Evolutionary conservation across 2,113 vertebrate genomes (phyloP).

Genomic region (Porphyrio hochstetteri): DNA sequence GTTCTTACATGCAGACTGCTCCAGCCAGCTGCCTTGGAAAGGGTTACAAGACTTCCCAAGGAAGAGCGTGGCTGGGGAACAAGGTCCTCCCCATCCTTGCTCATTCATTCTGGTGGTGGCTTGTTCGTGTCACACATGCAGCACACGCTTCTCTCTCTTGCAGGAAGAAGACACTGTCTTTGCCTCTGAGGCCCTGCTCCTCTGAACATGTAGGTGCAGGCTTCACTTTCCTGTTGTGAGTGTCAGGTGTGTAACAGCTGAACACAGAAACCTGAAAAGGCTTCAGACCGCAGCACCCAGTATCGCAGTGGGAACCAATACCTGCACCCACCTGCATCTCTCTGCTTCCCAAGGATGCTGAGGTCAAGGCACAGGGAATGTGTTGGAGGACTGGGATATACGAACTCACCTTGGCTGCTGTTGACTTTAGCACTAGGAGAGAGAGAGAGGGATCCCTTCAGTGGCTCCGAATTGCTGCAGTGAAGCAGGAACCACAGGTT

Average conservation of each 20-base stretch:
- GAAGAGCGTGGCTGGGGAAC: neutral
- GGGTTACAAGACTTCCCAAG: neutral
- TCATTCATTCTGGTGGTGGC: neutral
- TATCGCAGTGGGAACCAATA: neutral
- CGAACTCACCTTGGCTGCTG: neutral
- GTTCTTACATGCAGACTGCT: neutral
- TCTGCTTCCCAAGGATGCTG: neutral
- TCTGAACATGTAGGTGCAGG: constrained; percentile 36
- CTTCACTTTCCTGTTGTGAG: neutral
- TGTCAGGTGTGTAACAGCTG: neutral
- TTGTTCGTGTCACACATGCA: accelerated
- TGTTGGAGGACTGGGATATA: neutral
- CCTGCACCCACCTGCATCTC: neutral
- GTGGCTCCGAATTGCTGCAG: neutral
- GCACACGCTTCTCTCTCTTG: neutral
- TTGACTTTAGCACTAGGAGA: neutral
- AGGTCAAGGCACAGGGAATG: neutral
- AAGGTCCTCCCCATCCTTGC: neutral
- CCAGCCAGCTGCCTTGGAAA: neutral
- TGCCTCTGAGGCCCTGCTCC: constrained; percentile 1
- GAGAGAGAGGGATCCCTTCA: neutral
- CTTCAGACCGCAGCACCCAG: neutral
- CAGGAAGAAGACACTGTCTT: neutral
- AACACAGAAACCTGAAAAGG: neutral
- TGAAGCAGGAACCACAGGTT: constrained; percentile 10